Evolutionary conservation across 2,797 vertebrate species (phyloP).

Genomic region (Sebastes diploproa): DNA sequence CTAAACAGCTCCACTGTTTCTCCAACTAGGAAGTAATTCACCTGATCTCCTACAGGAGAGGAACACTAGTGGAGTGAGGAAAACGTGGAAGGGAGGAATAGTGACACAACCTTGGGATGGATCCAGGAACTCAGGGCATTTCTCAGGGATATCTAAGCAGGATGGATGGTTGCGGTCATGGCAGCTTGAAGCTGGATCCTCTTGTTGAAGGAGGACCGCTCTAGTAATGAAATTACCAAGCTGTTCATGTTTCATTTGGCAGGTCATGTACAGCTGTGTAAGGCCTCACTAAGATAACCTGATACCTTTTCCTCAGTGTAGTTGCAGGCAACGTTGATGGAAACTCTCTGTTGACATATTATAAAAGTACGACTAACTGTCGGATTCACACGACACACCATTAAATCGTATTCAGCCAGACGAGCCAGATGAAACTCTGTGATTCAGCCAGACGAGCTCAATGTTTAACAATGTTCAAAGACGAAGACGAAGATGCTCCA

Average conservation of each 20-base stretch:
- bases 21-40: not conserved
- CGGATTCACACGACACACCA: not conserved
- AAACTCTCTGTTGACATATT: not conserved
- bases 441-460: not conserved
- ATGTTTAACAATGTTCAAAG: not conserved
- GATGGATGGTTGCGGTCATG: not conserved
- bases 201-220: not conserved
- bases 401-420: constrained; percentile 7
- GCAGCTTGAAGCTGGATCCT: not conserved
- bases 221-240: not conserved
- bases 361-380: not conserved
- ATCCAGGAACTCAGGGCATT: not conserved
- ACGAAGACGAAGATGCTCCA: too few species aligned
- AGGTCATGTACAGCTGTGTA: not conserved
- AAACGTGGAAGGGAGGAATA: not conserved
- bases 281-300: not conserved
- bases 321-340: not conserved
- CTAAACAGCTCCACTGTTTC: not conserved
- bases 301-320: not conserved
- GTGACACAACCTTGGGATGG: not conserved
- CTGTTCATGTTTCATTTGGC: not conserved
- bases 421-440: not conserved
- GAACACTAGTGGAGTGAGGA: not conserved
- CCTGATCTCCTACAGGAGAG: not conserved
- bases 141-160: not conserved